phyloP scores from a whole-genome alignment of 2,888 invertebrate genomes.

The Loripinus fragilis region DNA sequence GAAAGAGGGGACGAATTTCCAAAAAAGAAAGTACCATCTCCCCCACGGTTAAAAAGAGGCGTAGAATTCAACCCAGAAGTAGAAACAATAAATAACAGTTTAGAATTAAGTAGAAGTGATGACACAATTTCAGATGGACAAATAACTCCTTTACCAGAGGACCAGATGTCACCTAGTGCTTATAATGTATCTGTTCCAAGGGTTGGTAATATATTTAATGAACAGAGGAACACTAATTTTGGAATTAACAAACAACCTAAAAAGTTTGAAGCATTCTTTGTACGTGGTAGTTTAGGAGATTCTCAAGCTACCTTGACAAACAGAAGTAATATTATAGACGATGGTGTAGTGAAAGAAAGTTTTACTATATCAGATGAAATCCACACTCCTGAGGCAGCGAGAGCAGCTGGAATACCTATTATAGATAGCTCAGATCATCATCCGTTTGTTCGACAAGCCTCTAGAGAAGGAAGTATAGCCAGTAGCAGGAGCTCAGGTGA shows the following conservation, averaged over 20 bases:
- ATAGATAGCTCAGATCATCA: conserved; percentile 55
- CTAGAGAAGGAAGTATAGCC: conserved; percentile 75
- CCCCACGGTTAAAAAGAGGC: conserved; percentile 60
- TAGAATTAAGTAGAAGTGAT: conserved; percentile 48
- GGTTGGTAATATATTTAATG: not conserved
- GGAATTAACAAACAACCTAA: conserved; percentile 16
- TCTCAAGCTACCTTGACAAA: conserved; percentile 37
- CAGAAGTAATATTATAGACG: conserved; percentile 52
- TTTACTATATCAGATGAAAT: conserved; percentile 73
- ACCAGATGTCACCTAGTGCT: conserved; percentile 42
- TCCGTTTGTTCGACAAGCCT: conserved; percentile 45
- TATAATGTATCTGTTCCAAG: not conserved
- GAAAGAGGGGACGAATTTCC: conserved; percentile 85
- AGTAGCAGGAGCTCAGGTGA: conserved; percentile 79
- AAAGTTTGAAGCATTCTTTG: conserved; percentile 57
- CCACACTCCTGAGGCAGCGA: conserved; percentile 73
- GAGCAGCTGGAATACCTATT: conserved; percentile 80
- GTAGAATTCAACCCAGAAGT: conserved; percentile 43
- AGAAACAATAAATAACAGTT: conserved; percentile 48
- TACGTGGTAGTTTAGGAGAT: conserved; percentile 48
- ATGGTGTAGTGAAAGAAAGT: conserved; percentile 63
- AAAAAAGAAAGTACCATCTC: conserved; percentile 58
- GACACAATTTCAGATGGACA: conserved; percentile 53
- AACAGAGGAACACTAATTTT: not conserved
- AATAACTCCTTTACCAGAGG: conserved; percentile 63